Evolutionary conservation across 92 coral and sea anemone genomes (phyloP).

Genomic region (Isaurus tuberculatus): DNA sequence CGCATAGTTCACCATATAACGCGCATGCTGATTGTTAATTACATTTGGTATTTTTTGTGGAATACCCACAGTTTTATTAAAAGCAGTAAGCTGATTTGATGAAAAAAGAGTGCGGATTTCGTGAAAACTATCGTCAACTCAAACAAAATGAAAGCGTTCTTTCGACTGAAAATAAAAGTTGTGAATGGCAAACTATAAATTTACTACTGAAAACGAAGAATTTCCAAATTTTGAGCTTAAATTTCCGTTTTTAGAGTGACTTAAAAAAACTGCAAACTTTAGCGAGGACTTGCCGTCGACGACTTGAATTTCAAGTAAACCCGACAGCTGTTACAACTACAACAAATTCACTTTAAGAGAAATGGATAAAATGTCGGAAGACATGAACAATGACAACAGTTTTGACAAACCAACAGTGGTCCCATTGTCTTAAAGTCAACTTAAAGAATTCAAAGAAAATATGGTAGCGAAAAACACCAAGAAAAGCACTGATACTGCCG

Average conservation of each 20-base stretch:
- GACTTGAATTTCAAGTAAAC: neutral
- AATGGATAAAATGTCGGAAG: slow-evolving; percentile 28
- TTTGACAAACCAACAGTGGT: slow-evolving; percentile 26
- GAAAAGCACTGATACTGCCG: slow-evolving; percentile 29
- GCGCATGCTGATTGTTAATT: too few relatives aligned
- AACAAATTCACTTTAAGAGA: slow-evolving; percentile 19
- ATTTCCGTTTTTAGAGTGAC: too few relatives aligned
- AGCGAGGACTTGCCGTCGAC: neutral
- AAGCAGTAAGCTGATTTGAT: too few relatives aligned
- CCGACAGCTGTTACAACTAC: slow-evolving; percentile 9
- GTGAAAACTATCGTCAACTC: too few relatives aligned
- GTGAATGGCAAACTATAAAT: neutral
- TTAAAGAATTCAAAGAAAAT: slow-evolving; percentile 19
- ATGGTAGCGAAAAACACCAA: slow-evolving; percentile 13
- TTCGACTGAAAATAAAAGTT: too few relatives aligned
- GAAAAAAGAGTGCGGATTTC: too few relatives aligned
- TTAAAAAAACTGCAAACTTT: neutral
- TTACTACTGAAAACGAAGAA: too few relatives aligned
- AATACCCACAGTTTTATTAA: too few relatives aligned
- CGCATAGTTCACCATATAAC: too few relatives aligned
- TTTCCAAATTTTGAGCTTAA: too few relatives aligned
- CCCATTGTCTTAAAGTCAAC: slow-evolving; percentile 21
- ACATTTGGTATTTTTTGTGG: too few relatives aligned
- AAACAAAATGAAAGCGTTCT: too few relatives aligned
- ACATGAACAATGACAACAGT: slow-evolving; percentile 19